phyloP scores from a whole-genome alignment of 1,140 invertebrate genomes.

The Drosophila parabipectinata region DNA sequence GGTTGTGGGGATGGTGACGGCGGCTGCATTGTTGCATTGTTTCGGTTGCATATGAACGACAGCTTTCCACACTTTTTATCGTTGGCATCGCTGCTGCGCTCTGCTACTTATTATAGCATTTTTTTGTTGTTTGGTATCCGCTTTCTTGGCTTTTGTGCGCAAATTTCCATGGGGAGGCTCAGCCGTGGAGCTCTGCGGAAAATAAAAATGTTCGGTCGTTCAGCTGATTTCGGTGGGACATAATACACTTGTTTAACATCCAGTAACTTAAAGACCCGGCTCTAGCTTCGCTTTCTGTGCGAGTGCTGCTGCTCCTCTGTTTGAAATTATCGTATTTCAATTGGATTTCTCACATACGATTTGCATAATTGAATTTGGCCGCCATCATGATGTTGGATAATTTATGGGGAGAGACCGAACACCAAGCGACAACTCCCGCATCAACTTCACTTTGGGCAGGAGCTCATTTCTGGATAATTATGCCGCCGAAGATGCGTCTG shows the following conservation, averaged over 20 bases:
- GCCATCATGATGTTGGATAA: conserved; percentile 38
- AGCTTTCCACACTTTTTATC: conserved; percentile 76
- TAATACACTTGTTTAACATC: conserved; percentile 31
- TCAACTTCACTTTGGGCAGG: background rate
- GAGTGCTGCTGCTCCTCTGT: background rate
- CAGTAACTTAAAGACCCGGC: conserved; percentile 25
- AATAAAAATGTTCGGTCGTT: conserved; percentile 23
- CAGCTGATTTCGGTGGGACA: conserved; percentile 62
- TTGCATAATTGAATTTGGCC: conserved; percentile 52
- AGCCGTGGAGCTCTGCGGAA: conserved; percentile 31
- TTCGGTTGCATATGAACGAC: conserved; percentile 74
- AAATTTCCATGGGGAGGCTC: conserved; percentile 74
- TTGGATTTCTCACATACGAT: conserved; percentile 48
- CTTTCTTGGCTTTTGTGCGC: conserved; percentile 36
- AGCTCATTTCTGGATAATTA: conserved; percentile 64
- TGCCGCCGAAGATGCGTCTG: conserved; percentile 60
- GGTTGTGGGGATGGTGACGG: conserved; percentile 6
- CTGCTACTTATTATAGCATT: conserved; percentile 73
- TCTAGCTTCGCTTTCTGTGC: background rate
- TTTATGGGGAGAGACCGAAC: conserved; percentile 25
- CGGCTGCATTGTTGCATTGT: conserved; percentile 73
- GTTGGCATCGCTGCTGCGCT: conserved; percentile 24
- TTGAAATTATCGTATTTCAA: conserved; percentile 43
- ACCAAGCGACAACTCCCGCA: conserved; percentile 38
- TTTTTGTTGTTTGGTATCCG: conserved; percentile 1